These are phyloP conservation scores for Astropecten irregularis DNA, from an alignment of 53 echinoderm and acorn worm species.

Conservation along the genomic window DNA sequence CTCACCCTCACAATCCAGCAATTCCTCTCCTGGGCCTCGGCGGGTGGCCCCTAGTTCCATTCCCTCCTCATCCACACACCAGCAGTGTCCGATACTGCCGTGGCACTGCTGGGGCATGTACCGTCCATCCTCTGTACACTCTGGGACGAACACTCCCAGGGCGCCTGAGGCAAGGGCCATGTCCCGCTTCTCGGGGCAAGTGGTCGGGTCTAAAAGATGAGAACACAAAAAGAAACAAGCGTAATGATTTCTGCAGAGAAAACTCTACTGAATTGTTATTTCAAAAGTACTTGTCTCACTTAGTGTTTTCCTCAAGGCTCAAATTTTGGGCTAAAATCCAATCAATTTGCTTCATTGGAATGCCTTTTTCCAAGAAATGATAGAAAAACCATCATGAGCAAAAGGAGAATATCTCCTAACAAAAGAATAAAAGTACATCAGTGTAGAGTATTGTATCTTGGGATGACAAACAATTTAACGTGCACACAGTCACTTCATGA, in stretches of 20 bases:
- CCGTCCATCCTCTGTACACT: constrained; percentile 73
- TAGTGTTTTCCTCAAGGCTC: too few species aligned
- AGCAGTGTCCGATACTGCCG: constrained; percentile 72
- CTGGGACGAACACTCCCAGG: constrained; percentile 59
- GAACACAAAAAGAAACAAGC: neutral
- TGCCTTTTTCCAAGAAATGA: too few species aligned
- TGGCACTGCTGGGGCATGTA: constrained; percentile 78
- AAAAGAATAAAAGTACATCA: too few species aligned
- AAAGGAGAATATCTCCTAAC: too few species aligned
- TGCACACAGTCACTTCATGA: too few species aligned
- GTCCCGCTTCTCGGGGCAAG: constrained; percentile 26
- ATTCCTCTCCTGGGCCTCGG: constrained; percentile 15
- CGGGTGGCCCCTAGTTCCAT: constrained; percentile 51
- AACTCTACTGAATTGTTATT: neutral
- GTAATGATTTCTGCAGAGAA: too few species aligned
- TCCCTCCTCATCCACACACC: constrained; percentile 72
- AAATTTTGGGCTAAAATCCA: too few species aligned
- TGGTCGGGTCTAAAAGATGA: neutral
- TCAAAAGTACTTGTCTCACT: too few species aligned
- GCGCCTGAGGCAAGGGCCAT: neutral
- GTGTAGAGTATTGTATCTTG: too few species aligned
- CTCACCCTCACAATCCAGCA: constrained; percentile 56
- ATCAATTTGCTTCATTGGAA: too few species aligned
- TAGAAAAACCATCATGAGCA: too few species aligned
- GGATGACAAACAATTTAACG: too few species aligned